Percentiles rank a stretch among this genome's conserved stretches.
Conservation (phyloP, 2,888 invertebrate genomes). For the Linhomoeus sp. region DNA sequence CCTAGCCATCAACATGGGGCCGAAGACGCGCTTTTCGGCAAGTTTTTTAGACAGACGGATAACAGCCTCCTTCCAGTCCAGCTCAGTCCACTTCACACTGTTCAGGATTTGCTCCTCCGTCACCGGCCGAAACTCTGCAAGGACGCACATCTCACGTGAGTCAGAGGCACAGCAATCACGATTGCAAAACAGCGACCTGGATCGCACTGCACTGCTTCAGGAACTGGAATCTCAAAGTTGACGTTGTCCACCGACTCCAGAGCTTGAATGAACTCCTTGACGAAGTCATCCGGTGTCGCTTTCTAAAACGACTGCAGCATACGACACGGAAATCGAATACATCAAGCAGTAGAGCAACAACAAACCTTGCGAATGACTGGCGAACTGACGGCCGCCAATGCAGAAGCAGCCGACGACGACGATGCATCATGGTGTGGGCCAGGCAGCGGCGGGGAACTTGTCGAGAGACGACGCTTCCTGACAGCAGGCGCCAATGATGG, state of each 20-base stretch:
- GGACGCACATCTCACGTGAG: not conserved
- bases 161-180: not conserved
- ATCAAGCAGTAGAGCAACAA: too few relatives aligned
- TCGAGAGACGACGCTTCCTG: too few relatives aligned
- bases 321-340: too few relatives aligned
- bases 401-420: not conserved
- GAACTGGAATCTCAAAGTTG: slow-evolving; percentile 20
- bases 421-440: not conserved
- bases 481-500: too few relatives aligned
- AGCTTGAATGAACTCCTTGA: slow-evolving; percentile 1
- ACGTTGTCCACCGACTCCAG: slow-evolving; percentile 9
- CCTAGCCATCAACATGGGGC: slow-evolving; percentile 22
- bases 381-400: too few relatives aligned
- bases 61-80: slow-evolving; percentile 21
- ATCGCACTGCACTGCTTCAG: slow-evolving; percentile 19
- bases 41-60: slow-evolving; percentile 25
- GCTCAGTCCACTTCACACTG: slow-evolving; percentile 20
- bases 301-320: not conserved
- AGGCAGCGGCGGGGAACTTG: too few relatives aligned
- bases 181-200: slow-evolving; percentile 6
- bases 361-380: too few relatives aligned
- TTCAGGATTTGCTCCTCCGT: slow-evolving; percentile 20
- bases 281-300: slow-evolving; percentile 2
- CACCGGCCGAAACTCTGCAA: slow-evolving; percentile 20
- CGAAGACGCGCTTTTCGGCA: slow-evolving; percentile 26